These are phyloP conservation scores for Ecliptopera silaceata DNA, from an alignment of 2,888 invertebrate genomes.

Conservation along the genomic window DNA sequence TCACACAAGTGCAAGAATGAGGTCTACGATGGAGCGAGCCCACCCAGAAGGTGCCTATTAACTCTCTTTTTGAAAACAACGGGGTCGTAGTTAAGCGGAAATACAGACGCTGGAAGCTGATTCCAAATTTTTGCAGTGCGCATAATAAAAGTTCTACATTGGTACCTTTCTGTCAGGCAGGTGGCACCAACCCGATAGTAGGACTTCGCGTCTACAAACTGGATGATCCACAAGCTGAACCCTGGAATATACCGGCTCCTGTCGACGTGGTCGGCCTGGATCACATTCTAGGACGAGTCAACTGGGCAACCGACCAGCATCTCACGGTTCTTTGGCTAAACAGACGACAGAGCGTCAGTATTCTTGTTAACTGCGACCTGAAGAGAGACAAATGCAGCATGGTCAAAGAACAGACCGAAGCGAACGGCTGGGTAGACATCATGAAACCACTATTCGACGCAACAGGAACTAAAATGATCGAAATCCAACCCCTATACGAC, in stretches of 20 bases:
- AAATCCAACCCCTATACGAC: conserved; percentile 60
- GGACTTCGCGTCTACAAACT: conserved; percentile 85
- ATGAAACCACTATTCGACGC: conserved; percentile 79
- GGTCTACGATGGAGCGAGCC: too few species aligned
- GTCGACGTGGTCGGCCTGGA: conserved; percentile 82
- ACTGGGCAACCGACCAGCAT: conserved; percentile 87
- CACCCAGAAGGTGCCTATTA: too few species aligned
- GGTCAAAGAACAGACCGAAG: conserved; percentile 74
- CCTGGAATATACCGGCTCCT: conserved; percentile 78
- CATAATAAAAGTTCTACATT: background rate
- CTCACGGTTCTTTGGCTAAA: conserved; percentile 92
- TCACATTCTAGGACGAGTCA: conserved; percentile 86
- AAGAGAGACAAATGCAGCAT: conserved; percentile 66
- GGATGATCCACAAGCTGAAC: conserved; percentile 50
- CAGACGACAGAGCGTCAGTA: conserved; percentile 89
- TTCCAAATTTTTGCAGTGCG: too few species aligned
- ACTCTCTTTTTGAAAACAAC: too few species aligned
- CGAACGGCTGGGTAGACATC: conserved; percentile 88
- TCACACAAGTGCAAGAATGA: too few species aligned
- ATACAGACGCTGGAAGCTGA: too few species aligned
- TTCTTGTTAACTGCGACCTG: conserved; percentile 83
- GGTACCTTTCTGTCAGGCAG: conserved; percentile 78
- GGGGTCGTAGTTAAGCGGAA: too few species aligned
- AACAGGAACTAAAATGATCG: conserved; percentile 71
- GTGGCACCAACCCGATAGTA: conserved; percentile 88